Base-by-base conservation (phyloP, 1,140 invertebrate genomes). In the Aphaenogaster floridana region DNA sequence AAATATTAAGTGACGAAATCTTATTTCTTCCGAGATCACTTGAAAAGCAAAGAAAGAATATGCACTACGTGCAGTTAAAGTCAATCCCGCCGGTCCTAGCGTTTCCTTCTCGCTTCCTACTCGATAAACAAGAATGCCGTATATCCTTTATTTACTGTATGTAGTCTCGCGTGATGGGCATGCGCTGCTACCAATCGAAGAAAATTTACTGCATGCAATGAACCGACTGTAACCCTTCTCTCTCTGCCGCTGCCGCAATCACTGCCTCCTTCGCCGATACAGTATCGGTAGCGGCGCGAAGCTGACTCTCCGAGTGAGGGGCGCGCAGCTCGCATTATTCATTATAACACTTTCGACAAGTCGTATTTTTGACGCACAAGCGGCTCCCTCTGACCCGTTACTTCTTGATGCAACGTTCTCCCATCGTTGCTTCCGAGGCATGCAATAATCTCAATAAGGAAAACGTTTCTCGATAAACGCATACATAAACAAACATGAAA, bases 121-220 rank as follows among this genome's bases (percentile, higher is more conserved):
- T 61, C 48, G 50, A 42, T 87, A 81, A 91, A 91, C 91, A 88
- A 80, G 90, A 92, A 92, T 92, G 89, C 88, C 4, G 36, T 64
- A 59, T 48, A 59, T 72, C 66, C 52, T 83, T 84, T 84, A 84
- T 84, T 84, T 84, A 84, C 42, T 54, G 59, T 77, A 39, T 45
- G n/a, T 79, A 89, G 91, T 92, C 78, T 87, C 91, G 91, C 92
- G 93, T 94, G 91, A 94, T 93, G 88, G 89, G 88, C 76, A 80
- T 88, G 88, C 89, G 89, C 87, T 86, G 91, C 85, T 89, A 79
- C 63, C 50, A 90, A 92, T 92, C 89, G 89, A 90, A 84, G 91
- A 91, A 94, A 94, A 94, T 95, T 94, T 95, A 93, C 94, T 93
- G 93, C 93, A 94, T 94, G 92, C 93, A 90, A 94, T 94, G 93